phyloP scores from a whole-genome alignment of 2,113 vertebrate genomes.

The Cottus gobio region DNA sequence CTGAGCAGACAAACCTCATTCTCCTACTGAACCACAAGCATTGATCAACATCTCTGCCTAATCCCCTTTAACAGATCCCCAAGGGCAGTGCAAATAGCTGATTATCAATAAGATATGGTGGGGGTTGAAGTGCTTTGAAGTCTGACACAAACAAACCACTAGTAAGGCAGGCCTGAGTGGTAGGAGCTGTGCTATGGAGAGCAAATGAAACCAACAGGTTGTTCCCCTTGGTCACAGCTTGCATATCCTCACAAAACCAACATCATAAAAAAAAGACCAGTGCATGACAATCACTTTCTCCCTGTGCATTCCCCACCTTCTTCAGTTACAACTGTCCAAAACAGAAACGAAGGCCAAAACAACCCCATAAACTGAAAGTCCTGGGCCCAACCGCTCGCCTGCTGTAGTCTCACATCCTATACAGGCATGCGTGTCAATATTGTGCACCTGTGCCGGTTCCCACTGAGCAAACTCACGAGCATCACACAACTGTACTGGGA shows the following conservation, averaged over 20 bases:
- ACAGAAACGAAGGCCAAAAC: conserved; percentile 25
- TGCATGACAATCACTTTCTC: neutral
- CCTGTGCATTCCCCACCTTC: neutral
- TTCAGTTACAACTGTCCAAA: neutral
- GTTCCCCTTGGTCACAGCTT: neutral
- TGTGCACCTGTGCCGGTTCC: conserved; percentile 76
- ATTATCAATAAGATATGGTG: conserved; percentile 19
- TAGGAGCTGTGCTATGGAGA: neutral
- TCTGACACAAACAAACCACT: conserved; percentile 14
- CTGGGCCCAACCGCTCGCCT: conserved; percentile 5
- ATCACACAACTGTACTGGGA: conserved; percentile 22
- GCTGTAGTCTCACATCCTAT: conserved; percentile 50
- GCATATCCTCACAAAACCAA: neutral
- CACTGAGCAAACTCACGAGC: conserved; percentile 44
- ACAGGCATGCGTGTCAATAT: conserved; percentile 61
- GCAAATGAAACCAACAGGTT: conserved; percentile 15
- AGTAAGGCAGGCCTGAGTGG: neutral
- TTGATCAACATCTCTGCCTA: conserved; percentile 35
- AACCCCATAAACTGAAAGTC: conserved; percentile 9
- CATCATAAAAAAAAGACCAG: neutral
- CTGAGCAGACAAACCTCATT: neutral
- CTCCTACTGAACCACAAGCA: conserved; percentile 15
- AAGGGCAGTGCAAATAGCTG: conserved; percentile 22
- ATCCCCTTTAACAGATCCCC: conserved; percentile 23
- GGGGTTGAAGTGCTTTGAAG: conserved; percentile 16